Conservation (phyloP, 2,113 vertebrate species). For the Odontophorus gujanensis region DNA sequence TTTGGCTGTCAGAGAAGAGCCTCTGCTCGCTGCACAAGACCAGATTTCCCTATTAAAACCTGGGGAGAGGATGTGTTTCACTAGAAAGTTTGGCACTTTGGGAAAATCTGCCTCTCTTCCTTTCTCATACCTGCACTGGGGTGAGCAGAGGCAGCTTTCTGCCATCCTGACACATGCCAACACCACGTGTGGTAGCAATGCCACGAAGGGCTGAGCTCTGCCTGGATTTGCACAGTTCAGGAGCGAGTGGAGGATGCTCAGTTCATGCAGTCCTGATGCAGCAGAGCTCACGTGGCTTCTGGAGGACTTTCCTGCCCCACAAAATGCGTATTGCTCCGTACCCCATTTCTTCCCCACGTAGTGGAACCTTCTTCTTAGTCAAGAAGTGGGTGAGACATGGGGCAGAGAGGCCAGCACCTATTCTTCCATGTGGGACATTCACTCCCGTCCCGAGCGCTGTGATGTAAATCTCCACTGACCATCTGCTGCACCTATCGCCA, state of each 20-base stretch:
- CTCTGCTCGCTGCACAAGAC: background rate
- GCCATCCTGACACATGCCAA: fast-evolving
- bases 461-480: background rate
- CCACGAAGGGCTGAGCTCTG: fast-evolving
- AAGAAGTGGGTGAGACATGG: fast-evolving
- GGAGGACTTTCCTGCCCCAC: background rate
- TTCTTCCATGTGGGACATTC: background rate
- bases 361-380: too few relatives aligned
- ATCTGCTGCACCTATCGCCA: background rate
- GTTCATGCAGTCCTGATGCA: too few relatives aligned
- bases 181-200: fast-evolving
- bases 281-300: background rate
- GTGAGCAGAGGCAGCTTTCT: background rate
- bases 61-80: background rate
- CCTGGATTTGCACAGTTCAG: background rate
- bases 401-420: background rate
- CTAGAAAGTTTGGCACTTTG: fast-evolving
- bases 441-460: background rate
- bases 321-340: too few relatives aligned
- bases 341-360: too few relatives aligned
- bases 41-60: background rate
- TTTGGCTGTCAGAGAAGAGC: slow-evolving; percentile 68
- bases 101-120: background rate
- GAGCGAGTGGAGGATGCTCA: too few relatives aligned
- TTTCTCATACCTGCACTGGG: fast-evolving